phyloP scores from a whole-genome alignment of 2,888 invertebrate genomes.

The Tuberolachnus salignus region DNA sequence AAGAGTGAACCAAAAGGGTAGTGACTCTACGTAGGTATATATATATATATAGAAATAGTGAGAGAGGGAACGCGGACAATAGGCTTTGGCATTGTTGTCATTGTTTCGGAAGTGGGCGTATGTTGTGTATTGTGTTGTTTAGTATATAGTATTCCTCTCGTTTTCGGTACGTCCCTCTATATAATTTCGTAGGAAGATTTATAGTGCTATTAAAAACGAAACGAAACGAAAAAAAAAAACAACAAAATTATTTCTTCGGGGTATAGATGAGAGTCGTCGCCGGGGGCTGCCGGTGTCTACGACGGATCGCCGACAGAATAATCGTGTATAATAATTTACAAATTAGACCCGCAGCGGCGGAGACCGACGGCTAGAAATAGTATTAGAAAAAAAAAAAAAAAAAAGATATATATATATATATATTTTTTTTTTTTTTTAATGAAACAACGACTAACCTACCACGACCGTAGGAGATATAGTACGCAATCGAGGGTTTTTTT shows the following conservation, averaged over 20 bases:
- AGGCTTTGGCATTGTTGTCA: conserved; percentile 55
- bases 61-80: conserved; percentile 41
- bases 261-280: neutral
- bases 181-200: conserved; percentile 54
- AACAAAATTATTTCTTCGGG: conserved; percentile 48
- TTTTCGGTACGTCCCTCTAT: conserved; percentile 48
- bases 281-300: neutral
- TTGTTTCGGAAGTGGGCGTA: conserved; percentile 56
- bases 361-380: too few relatives aligned
- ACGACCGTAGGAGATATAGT: too few relatives aligned
- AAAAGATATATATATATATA: too few relatives aligned
- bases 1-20: conserved; percentile 48
- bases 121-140: conserved; percentile 41
- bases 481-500: too few relatives aligned
- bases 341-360: neutral
- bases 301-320: neutral
- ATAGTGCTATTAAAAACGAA: conserved; percentile 54
- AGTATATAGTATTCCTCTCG: conserved; percentile 29
- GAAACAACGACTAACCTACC: too few relatives aligned
- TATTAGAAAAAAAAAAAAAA: too few relatives aligned
- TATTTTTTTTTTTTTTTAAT: too few relatives aligned
- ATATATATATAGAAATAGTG: neutral
- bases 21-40: neutral
- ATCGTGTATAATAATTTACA: conserved; percentile 44
- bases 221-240: neutral